These are phyloP conservation scores for Meteorus cinctellus DNA, from an alignment of 2,888 invertebrate species.

Conservation along the genomic window DNA sequence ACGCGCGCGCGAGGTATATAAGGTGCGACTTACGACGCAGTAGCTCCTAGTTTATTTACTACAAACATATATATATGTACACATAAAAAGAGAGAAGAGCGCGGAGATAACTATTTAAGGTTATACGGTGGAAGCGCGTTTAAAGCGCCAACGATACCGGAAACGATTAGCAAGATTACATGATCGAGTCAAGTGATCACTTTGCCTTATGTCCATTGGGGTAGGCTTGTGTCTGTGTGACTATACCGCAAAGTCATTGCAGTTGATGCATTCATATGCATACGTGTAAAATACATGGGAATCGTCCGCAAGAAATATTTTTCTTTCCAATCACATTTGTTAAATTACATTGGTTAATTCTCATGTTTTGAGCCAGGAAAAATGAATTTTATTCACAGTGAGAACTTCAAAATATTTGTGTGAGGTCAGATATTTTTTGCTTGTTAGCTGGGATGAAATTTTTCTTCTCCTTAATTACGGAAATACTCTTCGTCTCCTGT, in stretches of 20 bases:
- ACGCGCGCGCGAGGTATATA: conserved; percentile 2
- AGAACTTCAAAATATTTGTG: too few relatives aligned
- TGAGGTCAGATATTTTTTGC: too few relatives aligned
- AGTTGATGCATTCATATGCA: conserved; percentile 16
- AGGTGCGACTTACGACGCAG: conserved; percentile 41
- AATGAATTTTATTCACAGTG: too few relatives aligned
- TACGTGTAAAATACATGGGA: conserved; percentile 12
- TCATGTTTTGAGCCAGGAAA: too few relatives aligned
- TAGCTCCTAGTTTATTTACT: conserved; percentile 42
- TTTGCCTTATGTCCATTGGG: conserved; percentile 63
- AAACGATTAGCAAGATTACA: conserved; percentile 70
- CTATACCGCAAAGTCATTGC: conserved; percentile 9
- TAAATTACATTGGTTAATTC: too few relatives aligned
- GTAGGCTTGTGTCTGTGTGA: conserved; percentile 33
- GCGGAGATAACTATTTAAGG: conserved; percentile 40
- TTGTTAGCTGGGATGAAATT: too few relatives aligned
- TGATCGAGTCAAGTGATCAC: conserved; percentile 67
- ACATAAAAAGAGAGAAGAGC: background rate
- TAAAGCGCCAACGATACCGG: conserved; percentile 62
- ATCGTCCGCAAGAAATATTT: background rate
- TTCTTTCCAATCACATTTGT: background rate
- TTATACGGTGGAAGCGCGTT: conserved; percentile 64
- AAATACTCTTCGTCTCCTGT: too few relatives aligned
- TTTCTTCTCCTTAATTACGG: too few relatives aligned
- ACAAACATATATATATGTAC: background rate